These are phyloP conservation scores for Eurois occulta DNA, from an alignment of 2,888 invertebrate genomes.

Conservation along the genomic window DNA sequence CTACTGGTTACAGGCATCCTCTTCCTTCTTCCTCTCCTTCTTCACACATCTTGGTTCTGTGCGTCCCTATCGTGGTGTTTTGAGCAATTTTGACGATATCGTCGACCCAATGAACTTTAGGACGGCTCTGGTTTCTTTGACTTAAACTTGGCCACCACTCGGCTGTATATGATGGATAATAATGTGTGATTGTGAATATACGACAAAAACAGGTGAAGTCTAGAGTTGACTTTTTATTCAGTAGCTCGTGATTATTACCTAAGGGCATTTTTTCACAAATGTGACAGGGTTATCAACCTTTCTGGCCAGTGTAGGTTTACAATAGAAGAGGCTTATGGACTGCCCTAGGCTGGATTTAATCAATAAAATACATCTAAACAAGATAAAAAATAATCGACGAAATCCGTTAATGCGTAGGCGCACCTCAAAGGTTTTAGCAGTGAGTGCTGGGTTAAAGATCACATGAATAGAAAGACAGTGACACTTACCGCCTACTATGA, in stretches of 20 bases:
- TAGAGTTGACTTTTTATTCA: too few species aligned
- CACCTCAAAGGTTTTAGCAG: conserved; percentile 16
- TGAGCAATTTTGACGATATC: too few species aligned
- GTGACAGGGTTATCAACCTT: background rate
- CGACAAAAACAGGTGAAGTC: background rate
- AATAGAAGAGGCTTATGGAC: background rate
- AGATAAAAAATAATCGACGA: conserved; percentile 25
- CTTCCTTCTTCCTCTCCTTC: too few species aligned
- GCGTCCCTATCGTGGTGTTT: too few species aligned
- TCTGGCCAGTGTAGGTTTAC: background rate
- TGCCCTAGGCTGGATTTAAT: conserved; percentile 5
- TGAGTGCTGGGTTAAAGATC: conserved; percentile 35
- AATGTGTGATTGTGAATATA: too few species aligned
- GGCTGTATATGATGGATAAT: background rate
- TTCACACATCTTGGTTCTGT: too few species aligned
- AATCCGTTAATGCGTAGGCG: conserved; percentile 46
- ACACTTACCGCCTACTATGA: conserved; percentile 34
- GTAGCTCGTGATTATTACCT: background rate
- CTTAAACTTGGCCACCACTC: too few species aligned
- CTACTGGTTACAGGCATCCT: too few species aligned
- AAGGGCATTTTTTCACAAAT: background rate
- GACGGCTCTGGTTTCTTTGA: too few species aligned
- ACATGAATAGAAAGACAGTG: conserved; percentile 22
- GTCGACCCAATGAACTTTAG: too few species aligned
- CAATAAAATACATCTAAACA: background rate